Base-by-base conservation (phyloP, 1,140 invertebrate genomes). In the Papilio aristodemus region DNA sequence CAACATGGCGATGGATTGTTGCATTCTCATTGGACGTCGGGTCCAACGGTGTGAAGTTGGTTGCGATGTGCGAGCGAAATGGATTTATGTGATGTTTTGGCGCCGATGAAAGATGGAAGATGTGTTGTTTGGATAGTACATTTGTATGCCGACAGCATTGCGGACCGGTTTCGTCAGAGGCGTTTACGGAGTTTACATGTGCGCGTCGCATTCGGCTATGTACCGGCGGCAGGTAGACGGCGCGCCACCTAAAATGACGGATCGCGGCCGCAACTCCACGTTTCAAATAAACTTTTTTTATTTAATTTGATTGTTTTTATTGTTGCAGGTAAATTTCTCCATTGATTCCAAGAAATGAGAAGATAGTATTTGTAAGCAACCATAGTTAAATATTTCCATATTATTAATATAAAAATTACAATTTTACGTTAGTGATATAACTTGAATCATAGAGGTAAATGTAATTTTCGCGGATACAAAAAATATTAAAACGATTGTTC, bases 151-250 rank as follows among this genome's bases (percentile, higher is more conserved):
- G 75, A 71, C 80, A 72, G 80, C 76, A 81, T 81, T 67, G 63
- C 72, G 75, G 83, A 91, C 87, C 85, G 84, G 89, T 89, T 89
- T 90, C 67, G 74, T 84, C 84, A 85, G 85, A 89, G 89, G 89
- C 87, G 87, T 89, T 88, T 82, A 87, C 85, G 67, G 71, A 80
- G 79, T 79, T 79, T 76, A 82, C 90, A 88, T 89, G 80, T 91
- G 85, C 80, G 57, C 38, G 32, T 66, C 80, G 57, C 38, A 46
- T 66, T 46, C 71, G 73, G 79, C 79, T 89, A 87, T 91, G 80
- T 86, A 83, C 79, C 74, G 82, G 77, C 75, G 70, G 81, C 85
- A 90, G 89, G 86, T 89, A 89, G 83, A 80, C 41, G 70, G 71
- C 80, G 77, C 80, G 81, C 79, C 78, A 78, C 78, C 81, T 86